phyloP scores from a whole-genome alignment of 2,113 vertebrate genomes.

The Spheniscus mendiculus region DNA sequence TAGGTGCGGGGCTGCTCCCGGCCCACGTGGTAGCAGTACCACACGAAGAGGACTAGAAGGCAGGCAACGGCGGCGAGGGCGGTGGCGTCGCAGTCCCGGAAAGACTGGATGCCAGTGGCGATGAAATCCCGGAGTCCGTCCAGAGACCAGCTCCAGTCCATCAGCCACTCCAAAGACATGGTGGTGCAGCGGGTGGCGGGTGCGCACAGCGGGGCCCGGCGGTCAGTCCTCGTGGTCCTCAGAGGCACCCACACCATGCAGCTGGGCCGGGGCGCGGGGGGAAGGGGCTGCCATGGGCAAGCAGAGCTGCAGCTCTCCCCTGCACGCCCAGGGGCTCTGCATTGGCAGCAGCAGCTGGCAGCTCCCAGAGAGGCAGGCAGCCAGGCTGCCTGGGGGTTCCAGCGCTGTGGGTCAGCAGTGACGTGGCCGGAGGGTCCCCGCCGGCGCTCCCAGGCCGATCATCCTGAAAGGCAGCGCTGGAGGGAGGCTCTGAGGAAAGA shows the following conservation, averaged over 20 bases:
- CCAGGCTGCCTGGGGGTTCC: background rate
- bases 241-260: constrained; percentile 60
- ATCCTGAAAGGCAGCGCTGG: background rate
- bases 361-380: background rate
- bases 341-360: background rate
- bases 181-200: background rate
- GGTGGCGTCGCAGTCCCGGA: constrained; percentile 88
- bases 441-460: accelerated
- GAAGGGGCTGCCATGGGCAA: constrained; percentile 4
- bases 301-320: constrained; percentile 1
- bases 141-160: constrained; percentile 87
- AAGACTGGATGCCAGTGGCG: constrained; percentile 87
- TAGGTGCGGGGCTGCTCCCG: constrained; percentile 87
- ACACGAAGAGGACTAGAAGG: constrained; percentile 89
- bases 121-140: constrained; percentile 89
- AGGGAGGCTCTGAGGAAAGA: constrained; percentile 13
- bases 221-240: constrained; percentile 54
- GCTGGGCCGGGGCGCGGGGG: background rate
- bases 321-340: background rate
- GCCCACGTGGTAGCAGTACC: constrained; percentile 98
- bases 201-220: background rate
- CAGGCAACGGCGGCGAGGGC: constrained; percentile 84
- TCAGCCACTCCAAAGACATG: constrained; percentile 79
- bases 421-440: accelerated
- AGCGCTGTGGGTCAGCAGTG: background rate